These are phyloP conservation scores for Camarhynchus parvulus DNA, from an alignment of 2,113 vertebrate species.

Conservation along the genomic window DNA sequence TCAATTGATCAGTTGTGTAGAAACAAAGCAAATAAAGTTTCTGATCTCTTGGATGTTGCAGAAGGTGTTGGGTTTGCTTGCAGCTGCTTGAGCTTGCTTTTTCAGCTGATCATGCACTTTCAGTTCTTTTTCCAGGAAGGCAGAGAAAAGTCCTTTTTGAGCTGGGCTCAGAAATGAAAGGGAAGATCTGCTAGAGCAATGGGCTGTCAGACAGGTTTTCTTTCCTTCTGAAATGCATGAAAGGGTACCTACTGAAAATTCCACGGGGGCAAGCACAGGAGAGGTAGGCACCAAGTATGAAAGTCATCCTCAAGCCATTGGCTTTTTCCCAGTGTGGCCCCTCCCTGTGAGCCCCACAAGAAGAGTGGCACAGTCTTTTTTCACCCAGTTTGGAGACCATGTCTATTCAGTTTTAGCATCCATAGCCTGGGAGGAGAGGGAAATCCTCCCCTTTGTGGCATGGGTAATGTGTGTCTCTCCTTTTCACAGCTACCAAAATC, in stretches of 20 bases:
- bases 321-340: not conserved
- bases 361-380: not conserved
- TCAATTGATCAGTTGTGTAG: conserved; percentile 13
- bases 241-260: not conserved
- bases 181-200: not conserved
- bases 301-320: not conserved
- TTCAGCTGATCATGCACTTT: not conserved
- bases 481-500: not conserved
- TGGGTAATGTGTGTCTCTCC: not conserved
- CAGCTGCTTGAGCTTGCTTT: not conserved
- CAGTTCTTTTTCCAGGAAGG: not conserved
- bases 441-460: not conserved
- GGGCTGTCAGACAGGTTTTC: not conserved
- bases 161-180: not conserved
- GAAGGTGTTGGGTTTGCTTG: not conserved
- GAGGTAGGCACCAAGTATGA: not conserved
- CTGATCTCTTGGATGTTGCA: not conserved
- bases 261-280: not conserved
- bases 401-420: not conserved
- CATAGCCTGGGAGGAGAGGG: not conserved
- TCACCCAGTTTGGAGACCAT: not conserved
- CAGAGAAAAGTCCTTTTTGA: not conserved
- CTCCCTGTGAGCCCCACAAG: not conserved
- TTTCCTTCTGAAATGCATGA: not conserved
- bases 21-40: not conserved